phyloP scores from a whole-genome alignment of 2,888 invertebrate genomes.

The Camptogramma bilineatum region DNA sequence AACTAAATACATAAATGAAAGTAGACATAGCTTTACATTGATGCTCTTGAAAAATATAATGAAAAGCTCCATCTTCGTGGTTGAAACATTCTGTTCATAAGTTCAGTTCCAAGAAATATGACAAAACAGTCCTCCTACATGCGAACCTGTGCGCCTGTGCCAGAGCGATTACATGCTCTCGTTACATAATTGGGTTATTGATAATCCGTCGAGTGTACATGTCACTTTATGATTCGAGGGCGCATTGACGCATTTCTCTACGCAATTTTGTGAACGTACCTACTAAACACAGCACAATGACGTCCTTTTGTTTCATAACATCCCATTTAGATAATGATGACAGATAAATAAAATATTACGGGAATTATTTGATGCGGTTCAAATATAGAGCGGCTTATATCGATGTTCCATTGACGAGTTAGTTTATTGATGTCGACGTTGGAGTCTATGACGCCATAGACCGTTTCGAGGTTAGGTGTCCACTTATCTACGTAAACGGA shows the following conservation, averaged over 20 bases:
- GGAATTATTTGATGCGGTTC: slow-evolving; percentile 50
- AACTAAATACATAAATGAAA: no score
- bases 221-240: slow-evolving; percentile 56
- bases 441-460: slow-evolving; percentile 46
- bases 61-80: neutral
- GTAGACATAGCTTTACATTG: neutral
- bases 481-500: slow-evolving; percentile 35
- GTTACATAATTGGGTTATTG: slow-evolving; percentile 34
- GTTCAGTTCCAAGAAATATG: neutral
- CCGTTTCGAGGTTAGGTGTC: slow-evolving; percentile 34
- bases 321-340: slow-evolving; percentile 68
- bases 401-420: slow-evolving; percentile 53
- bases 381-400: slow-evolving; percentile 54
- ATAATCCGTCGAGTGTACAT: slow-evolving; percentile 45
- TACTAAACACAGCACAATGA: slow-evolving; percentile 58
- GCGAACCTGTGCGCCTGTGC: slow-evolving; percentile 10
- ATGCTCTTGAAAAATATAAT: neutral
- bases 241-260: slow-evolving; percentile 66
- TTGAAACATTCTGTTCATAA: neutral
- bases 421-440: slow-evolving; percentile 49
- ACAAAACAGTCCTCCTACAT: neutral
- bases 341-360: slow-evolving; percentile 63
- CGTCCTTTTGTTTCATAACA: slow-evolving; percentile 68
- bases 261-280: slow-evolving; percentile 54
- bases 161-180: slow-evolving; percentile 23